These are phyloP conservation scores for Empidonax alnorum DNA, from an alignment of 2,113 vertebrate genomes.

Conservation along the genomic window DNA sequence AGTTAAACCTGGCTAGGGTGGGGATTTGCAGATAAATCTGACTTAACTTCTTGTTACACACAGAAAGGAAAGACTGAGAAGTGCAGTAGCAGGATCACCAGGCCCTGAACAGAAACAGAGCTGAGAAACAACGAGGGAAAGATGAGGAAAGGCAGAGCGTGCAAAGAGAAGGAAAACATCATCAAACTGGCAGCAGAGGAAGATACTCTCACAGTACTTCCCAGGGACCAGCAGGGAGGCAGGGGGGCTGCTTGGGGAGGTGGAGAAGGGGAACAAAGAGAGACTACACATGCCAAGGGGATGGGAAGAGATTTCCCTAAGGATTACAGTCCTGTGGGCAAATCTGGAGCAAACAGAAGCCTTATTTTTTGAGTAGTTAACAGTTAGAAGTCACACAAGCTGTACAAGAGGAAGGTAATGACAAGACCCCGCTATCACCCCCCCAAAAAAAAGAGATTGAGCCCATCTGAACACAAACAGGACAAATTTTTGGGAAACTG, in stretches of 20 bases:
- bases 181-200: not conserved
- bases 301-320: not conserved
- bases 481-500: not conserved
- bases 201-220: not conserved
- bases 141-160: not conserved
- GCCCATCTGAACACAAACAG: not conserved
- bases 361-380: not conserved
- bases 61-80: not conserved
- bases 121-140: not conserved
- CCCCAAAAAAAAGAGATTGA: not conserved
- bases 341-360: not conserved
- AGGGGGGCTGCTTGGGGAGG: not conserved
- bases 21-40: not conserved
- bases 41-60: not conserved
- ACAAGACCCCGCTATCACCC: rapidly evolving
- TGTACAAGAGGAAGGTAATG: not conserved
- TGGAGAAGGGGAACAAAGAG: not conserved
- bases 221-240: not conserved
- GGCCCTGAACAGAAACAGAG: not conserved
- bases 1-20: not conserved
- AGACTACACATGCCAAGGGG: not conserved
- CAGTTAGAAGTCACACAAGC: not conserved
- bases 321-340: not conserved
- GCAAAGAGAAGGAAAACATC: not conserved
- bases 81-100: not conserved